Base-by-base conservation (phyloP, 2,888 invertebrate genomes). In the Heliconius cydno region DNA sequence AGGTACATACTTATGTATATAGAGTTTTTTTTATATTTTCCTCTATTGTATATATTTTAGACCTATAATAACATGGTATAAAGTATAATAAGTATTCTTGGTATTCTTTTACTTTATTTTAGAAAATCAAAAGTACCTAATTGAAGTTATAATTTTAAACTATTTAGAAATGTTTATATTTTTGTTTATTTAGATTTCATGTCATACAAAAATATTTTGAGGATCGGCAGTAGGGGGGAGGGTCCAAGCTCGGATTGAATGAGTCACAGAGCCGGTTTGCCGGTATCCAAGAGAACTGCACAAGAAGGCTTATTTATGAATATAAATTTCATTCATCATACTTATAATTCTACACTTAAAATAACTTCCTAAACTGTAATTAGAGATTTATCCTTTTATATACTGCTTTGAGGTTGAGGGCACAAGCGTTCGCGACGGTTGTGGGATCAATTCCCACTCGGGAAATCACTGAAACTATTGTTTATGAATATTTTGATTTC, bases 211-310 rank as follows among this genome's bases (percentile, higher is more conserved):
- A 73, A 73, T 28, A 57, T 72, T 63, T 57, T 34, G 34, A 73
- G 13, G 52, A 73, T 60, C 81, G 76, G n/a, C 34, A 79, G 83
- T 81, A 86, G 85, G 86, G 84, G 86, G 82, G 83, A 78, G 79
- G 84, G 86, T 81, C 84, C 83, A 84, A 82, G 82, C 85, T 83
- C 84, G 84, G 84, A 85, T 83, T 85, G 84, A 87, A 87, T 91
- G 91, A 91, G 85, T 91, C 91, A 91, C 86, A 81, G 84, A 88
- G 89, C 89, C 90, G 89, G 89, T 91, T 90, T 84, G 60, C 71
- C 76, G 79, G 72, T 63, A 68, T 78, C 74, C 68, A 57, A 67
- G 68, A 75, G 41, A 77, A 71, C 60, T 76, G 77, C 76, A 65
- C 77, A 77, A 83, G 77, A 70, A 76, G 79, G 60, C 52, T 46